phyloP scores from a whole-genome alignment of 2,113 vertebrate genomes.

The Varanus salvator region DNA sequence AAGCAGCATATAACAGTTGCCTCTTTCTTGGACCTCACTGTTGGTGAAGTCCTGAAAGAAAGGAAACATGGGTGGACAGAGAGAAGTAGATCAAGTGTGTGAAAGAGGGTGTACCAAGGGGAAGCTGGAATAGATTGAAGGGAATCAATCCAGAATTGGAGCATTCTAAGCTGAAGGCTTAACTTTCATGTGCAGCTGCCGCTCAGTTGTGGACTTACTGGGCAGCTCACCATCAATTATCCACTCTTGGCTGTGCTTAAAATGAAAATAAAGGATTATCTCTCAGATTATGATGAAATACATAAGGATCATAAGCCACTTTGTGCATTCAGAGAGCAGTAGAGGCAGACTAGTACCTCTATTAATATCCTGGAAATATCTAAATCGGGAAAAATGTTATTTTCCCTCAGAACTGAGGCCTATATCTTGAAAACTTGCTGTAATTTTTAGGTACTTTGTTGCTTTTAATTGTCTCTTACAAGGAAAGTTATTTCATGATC shows the following conservation, averaged over 20 bases:
- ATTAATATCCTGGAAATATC: neutral
- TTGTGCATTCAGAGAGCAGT: neutral
- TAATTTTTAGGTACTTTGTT: neutral
- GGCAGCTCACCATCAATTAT: neutral
- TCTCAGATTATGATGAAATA: neutral
- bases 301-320: neutral
- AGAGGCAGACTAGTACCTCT: neutral
- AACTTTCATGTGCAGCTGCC: neutral
- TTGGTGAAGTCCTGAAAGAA: neutral
- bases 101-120: neutral
- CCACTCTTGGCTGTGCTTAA: neutral
- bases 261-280: neutral
- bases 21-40: neutral
- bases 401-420: neutral
- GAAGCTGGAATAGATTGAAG: neutral
- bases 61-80: neutral
- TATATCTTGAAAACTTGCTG: neutral
- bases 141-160: neutral
- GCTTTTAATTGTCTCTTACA: neutral
- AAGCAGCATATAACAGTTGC: neutral
- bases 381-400: neutral
- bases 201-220: neutral
- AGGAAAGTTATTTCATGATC: neutral
- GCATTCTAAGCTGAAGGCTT: neutral
- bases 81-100: neutral